Evolutionary conservation across 2,888 invertebrate species (phyloP).

Genomic region (Amiota mariae): DNA sequence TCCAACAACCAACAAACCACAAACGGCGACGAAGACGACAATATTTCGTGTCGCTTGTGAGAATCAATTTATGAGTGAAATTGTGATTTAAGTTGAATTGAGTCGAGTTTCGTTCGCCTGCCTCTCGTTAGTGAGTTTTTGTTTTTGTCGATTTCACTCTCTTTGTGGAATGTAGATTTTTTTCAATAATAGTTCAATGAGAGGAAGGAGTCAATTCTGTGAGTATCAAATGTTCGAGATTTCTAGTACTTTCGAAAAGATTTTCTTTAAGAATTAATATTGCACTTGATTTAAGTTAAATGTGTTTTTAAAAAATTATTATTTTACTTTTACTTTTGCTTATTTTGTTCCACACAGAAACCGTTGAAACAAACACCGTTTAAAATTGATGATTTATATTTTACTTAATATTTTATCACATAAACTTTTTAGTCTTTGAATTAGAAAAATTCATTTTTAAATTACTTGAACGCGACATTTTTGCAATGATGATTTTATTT

Average conservation of each 20-base stretch:
- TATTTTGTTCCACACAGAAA: conserved; percentile 6
- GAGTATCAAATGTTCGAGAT: conserved; percentile 22
- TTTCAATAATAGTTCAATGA: not conserved
- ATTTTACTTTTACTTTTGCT: not conserved
- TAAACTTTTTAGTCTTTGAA: conserved; percentile 69
- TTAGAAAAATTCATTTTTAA: conserved; percentile 51
- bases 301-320: not conserved
- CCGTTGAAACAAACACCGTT: conserved; percentile 22
- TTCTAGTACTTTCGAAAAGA: not conserved
- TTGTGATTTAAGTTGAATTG: too few species aligned
- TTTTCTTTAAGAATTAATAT: not conserved
- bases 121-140: too few species aligned
- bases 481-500: conserved; percentile 36
- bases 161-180: too few species aligned
- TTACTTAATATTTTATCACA: conserved; percentile 52
- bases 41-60: not conserved
- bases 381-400: conserved; percentile 3
- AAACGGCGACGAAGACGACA: too few species aligned
- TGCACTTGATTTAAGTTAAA: conserved; percentile 8
- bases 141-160: too few species aligned
- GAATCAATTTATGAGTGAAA: too few species aligned
- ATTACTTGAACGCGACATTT: conserved; percentile 67
- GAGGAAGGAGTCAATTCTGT: not conserved
- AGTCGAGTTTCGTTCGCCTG: too few species aligned
- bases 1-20: not conserved